phyloP scores from a whole-genome alignment of 2,888 invertebrate genomes.

The Ctenicera cuprea region DNA sequence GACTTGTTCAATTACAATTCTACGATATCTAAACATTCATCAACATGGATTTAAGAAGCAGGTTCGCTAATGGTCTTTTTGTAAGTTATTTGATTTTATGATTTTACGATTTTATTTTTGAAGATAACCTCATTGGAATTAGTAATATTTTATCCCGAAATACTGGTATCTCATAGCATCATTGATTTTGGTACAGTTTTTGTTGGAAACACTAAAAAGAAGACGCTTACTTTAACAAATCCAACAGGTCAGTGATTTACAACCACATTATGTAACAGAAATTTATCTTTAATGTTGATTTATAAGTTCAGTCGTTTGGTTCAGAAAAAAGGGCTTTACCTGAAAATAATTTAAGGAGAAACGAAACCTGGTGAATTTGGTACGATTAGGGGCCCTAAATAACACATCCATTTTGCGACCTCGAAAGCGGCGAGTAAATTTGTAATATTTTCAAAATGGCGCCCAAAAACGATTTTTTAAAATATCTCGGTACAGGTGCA shows the following conservation, averaged over 20 bases:
- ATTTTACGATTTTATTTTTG: conserved; percentile 34
- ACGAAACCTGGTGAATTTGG: too few relatives aligned
- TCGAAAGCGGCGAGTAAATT: too few relatives aligned
- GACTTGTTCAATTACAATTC: conserved; percentile 42
- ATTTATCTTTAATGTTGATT: too few relatives aligned
- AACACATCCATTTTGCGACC: too few relatives aligned
- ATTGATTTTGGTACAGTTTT: conserved; percentile 62
- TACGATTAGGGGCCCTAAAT: too few relatives aligned
- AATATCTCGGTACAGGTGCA: too few relatives aligned
- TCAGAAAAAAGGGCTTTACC: too few relatives aligned
- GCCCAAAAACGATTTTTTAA: too few relatives aligned
- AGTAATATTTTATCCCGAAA: conserved; percentile 58
- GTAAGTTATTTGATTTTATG: not conserved
- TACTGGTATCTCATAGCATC: conserved; percentile 57
- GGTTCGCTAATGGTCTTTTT: not conserved
- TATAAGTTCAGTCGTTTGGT: too few relatives aligned
- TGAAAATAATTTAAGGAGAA: too few relatives aligned
- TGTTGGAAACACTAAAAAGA: conserved; percentile 59
- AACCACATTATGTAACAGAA: too few relatives aligned
- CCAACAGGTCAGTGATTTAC: conserved; percentile 47
- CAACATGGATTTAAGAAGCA: conserved; percentile 47
- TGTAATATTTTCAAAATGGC: too few relatives aligned
- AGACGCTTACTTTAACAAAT: conserved; percentile 60
- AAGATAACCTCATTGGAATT: conserved; percentile 60
- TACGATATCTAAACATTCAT: conserved; percentile 47